Evolutionary conservation across 2,888 invertebrate species (phyloP).

Genomic region (Monopis laevigella): DNA sequence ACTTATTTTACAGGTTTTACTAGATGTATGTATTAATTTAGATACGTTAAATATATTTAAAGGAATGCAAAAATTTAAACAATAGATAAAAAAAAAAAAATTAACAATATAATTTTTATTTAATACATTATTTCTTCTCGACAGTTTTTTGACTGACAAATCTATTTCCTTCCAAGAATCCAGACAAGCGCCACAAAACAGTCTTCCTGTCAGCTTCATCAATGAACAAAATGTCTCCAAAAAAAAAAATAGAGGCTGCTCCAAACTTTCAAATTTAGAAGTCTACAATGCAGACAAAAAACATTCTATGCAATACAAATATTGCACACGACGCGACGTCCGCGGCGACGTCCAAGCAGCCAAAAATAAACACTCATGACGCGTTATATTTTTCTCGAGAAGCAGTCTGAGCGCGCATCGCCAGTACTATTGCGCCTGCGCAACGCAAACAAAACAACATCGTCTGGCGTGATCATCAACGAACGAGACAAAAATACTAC

Average conservation of each 20-base stretch:
- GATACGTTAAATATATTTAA: too few relatives aligned
- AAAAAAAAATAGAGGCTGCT: slow-evolving; percentile 29
- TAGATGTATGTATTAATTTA: too few relatives aligned
- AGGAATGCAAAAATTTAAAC: too few relatives aligned
- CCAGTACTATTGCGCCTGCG: slow-evolving; percentile 43
- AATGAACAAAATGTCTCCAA: slow-evolving; percentile 22
- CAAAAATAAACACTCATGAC: slow-evolving; percentile 44
- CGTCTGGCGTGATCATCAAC: slow-evolving; percentile 27
- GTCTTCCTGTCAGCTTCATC: slow-evolving; percentile 39
- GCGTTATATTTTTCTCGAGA: slow-evolving; percentile 60
- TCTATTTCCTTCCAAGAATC: slow-evolving; percentile 1
- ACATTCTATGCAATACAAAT: slow-evolving; percentile 52
- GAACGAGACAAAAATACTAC: slow-evolving; percentile 26
- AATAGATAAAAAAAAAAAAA: too few relatives aligned
- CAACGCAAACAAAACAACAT: slow-evolving; percentile 43
- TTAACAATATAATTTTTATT: too few relatives aligned
- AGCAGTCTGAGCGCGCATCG: slow-evolving; percentile 50
- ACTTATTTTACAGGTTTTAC: too few relatives aligned
- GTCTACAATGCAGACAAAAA: slow-evolving; percentile 40
- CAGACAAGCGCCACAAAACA: slow-evolving; percentile 19
- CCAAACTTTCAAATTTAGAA: slow-evolving; percentile 51
- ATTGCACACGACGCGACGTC: slow-evolving; percentile 61
- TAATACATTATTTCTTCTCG: neutral
- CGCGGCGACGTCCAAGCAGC: slow-evolving; percentile 30
- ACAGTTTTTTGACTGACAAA: neutral